Base-by-base conservation (phyloP, 2,797 vertebrate species). In the Spondyliosoma cantharus region DNA sequence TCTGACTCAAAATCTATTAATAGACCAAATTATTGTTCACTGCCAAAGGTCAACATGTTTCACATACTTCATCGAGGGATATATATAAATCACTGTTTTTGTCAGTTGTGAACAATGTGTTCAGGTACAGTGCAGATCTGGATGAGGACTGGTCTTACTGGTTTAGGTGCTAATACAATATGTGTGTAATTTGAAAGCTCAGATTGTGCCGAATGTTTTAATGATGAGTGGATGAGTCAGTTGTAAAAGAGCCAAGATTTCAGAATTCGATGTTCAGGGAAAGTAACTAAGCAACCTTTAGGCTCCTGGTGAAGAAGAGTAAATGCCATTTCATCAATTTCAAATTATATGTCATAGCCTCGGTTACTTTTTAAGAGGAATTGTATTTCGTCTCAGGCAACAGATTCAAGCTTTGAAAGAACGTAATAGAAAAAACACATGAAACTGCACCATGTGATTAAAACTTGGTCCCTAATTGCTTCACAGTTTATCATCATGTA, bases 101-200 rank as follows among this genome's bases (percentile, higher is more conserved):
- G 22, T 57, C 2, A 19, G n/a, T 14, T 70, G 25, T 45, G 45
- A 71, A 13, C 5, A 29, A 52, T 65, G 66, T 12, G 0, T 67
- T 78, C 24, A 56, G 20, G 32, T 25, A 60, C 29, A 29, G 20
- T 3, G 24, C 4, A 17, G 19, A n/a, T 64, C 12, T 69, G 52
- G 56, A 22, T 67, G 49, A 63, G 67, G 69, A 89, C 80, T 84
- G 74, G 83, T 87, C 83, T 29, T 74, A 76, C 81, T 78, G 73
- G 82, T 88, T 87, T 83, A 27, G 62, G 15, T 32, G 16, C 5
- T 46, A 25, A 62, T 59, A 27, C 3, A 46, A n/a, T 50, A 8
- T 46, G 54, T 45, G 53, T 81, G 53, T 76, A 61, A 73, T 69
- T 76, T 56, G 19, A 19, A 3, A 49, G 68, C 64, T 77, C 19